phyloP scores from a whole-genome alignment of 2,888 invertebrate species.

The Plagodis dolabraria region DNA sequence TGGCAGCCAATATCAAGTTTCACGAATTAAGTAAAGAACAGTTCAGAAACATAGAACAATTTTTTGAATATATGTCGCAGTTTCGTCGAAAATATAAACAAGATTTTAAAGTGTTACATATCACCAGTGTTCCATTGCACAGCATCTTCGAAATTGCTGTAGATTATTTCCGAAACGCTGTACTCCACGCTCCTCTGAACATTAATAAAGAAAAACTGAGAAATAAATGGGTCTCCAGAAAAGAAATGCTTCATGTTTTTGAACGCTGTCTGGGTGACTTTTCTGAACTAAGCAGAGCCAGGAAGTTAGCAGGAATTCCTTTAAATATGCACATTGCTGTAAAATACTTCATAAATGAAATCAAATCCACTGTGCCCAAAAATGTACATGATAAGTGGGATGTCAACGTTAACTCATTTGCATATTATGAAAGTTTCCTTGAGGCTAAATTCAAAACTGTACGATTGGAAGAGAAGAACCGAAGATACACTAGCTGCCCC shows the following conservation, averaged over 20 bases:
- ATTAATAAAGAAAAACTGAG: slow-evolving; percentile 10
- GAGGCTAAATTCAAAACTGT: slow-evolving; percentile 7
- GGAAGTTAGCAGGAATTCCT: slow-evolving; percentile 3
- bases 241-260: not conserved
- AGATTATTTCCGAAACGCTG: slow-evolving; percentile 11
- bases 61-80: slow-evolving; percentile 12
- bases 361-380: not conserved
- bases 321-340: slow-evolving; percentile 8
- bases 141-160: slow-evolving; percentile 1
- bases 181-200: not conserved
- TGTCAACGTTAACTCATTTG: slow-evolving; percentile 6
- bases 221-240: slow-evolving; percentile 7
- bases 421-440: slow-evolving; percentile 8
- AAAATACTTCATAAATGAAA: slow-evolving; percentile 7
- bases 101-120: not conserved
- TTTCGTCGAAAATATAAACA: slow-evolving; percentile 1
- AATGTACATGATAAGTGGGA: slow-evolving; percentile 5
- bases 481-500: slow-evolving; percentile 3
- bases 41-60: slow-evolving; percentile 8
- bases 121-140: slow-evolving; percentile 3
- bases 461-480: slow-evolving; percentile 7
- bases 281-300: not conserved
- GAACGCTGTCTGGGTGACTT: not conserved
- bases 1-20: slow-evolving; percentile 3
- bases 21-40: slow-evolving; percentile 4